Conservation (phyloP, 92 coral and sea anemone species). For the Epizoanthus fatuus region DNA sequence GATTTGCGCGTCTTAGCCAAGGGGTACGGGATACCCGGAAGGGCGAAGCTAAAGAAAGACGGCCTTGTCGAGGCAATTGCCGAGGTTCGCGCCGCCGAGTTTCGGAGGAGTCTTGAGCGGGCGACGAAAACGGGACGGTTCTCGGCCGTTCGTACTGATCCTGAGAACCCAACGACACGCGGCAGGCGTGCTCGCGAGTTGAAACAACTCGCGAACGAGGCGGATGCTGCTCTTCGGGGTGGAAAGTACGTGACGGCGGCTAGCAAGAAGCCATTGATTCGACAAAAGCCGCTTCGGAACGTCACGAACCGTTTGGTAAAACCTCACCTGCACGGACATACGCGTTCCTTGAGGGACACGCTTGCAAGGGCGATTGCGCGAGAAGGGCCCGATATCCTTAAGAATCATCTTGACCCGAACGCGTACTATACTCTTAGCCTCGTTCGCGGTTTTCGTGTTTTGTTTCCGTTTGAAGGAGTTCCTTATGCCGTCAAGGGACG, state of each 20-base stretch:
- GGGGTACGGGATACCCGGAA: not conserved
- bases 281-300: no score
- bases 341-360: not conserved
- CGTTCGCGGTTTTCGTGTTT: no score
- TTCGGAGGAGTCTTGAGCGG: not conserved
- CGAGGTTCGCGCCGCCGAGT: not conserved
- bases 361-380: conserved; percentile 8
- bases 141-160: not conserved
- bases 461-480: no score
- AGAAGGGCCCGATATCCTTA: conserved; percentile 8
- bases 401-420: not conserved
- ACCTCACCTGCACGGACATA: conserved; percentile 36
- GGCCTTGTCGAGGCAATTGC: not conserved
- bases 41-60: not conserved
- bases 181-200: no score
- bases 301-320: not conserved
- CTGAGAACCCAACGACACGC: no score
- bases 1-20: not conserved
- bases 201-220: no score
- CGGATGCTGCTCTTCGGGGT: not conserved
- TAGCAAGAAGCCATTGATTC: no score
- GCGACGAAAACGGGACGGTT: not conserved
- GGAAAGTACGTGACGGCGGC: not conserved
- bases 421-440: not conserved
- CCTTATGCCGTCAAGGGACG: no score